Conservation (phyloP, 2,888 invertebrate genomes). For the Nomada hirtipes region DNA sequence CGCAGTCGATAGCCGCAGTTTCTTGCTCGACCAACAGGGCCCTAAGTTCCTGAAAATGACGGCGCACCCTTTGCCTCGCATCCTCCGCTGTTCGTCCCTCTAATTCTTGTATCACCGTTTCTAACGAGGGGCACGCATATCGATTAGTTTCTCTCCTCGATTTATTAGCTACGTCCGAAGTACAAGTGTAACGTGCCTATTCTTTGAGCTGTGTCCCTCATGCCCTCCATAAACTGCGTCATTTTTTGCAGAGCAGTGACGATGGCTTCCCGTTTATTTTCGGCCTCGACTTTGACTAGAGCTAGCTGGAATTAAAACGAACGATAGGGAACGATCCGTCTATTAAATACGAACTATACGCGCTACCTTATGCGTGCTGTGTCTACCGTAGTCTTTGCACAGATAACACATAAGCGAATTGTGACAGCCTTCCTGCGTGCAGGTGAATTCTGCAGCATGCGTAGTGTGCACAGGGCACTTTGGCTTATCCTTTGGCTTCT, state of each 20-base stretch:
- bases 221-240: conserved; percentile 85
- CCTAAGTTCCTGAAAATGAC: conserved; percentile 85
- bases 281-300: conserved; percentile 86
- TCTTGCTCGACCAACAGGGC: conserved; percentile 85
- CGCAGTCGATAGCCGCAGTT: conserved; percentile 85
- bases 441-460: conserved; percentile 86
- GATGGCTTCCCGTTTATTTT: conserved; percentile 85
- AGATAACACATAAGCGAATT: conserved; percentile 86
- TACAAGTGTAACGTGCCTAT: conserved; percentile 80
- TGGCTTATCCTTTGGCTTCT: conserved; percentile 86
- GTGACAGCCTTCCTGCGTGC: conserved; percentile 86
- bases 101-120: conserved; percentile 79
- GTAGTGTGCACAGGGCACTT: conserved; percentile 86
- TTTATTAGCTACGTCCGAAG: not conserved
- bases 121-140: conserved; percentile 66
- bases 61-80: conserved; percentile 83
- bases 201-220: conserved; percentile 85
- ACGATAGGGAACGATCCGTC: not conserved
- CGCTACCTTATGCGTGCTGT: conserved; percentile 85
- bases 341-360: not conserved
- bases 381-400: conserved; percentile 86
- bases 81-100: conserved; percentile 78
- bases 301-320: conserved; percentile 82
- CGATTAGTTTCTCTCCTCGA: not conserved
- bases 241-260: conserved; percentile 85